Evolutionary conservation across 23 tunicate genomes (phyloP), one percentile per base, ranked within the genome.

Genomic region (Clavelina lepadiformis): DNA sequence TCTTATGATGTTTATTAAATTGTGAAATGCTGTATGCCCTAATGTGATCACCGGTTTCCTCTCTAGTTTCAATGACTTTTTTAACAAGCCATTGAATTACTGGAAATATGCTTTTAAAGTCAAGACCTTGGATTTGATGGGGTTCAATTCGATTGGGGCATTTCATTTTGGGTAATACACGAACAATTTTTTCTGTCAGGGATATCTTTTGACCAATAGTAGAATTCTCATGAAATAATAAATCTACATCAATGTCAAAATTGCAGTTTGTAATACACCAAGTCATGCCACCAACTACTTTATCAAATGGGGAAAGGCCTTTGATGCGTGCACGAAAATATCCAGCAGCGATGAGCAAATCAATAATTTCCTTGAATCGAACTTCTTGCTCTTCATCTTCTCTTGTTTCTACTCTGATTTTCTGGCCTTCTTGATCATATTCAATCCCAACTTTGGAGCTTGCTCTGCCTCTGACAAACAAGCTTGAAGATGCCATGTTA

Each of bases 261-360:
- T 59, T 89, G 46, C 97, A 89, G 50, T 77, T 89, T 6, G 77
- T 73, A 49, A 89, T 75, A 36, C 88, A 89, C 97, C 97, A 89
- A 24, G 97, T 81, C 89, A 89, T 89, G 6, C 97, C 97, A 38
- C 97, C 97, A 51, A 89, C 88, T 0, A 89, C 89, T 63, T 89
- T 89, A 31, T 89, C 97, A 62, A 89, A 89, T 3, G 88, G 45
- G 3, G 97, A 89, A 6, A 89, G 52, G 28, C 97, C 97, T 61
- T 89, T 89, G 32, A 89, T 89, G 58, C 97, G 55, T 0, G 97
- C 97, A 55, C 97, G 51, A 59, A 89, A 89, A 52, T 89, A 89
- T 1, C 97, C 97, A 21, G 89, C 88, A 11, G 97, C 97, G 28
- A 89, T 81, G 35, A 89, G 68, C 18, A 89, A 68, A 67, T 81